phyloP scores from a whole-genome alignment of 2,113 vertebrate species.

The Hepsetus odoe region DNA sequence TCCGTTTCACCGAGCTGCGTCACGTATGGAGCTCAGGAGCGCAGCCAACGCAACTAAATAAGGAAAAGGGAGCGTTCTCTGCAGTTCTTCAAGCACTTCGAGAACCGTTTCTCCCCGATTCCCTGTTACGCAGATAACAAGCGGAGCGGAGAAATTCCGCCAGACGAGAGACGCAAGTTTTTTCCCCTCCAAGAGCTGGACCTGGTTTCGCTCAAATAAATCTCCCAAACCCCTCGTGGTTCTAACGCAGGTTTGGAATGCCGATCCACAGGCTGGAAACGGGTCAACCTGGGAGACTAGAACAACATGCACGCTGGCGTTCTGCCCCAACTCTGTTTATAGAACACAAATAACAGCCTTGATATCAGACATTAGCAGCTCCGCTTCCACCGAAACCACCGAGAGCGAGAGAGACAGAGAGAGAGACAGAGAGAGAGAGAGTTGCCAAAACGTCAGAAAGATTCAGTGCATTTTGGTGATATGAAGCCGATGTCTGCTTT shows the following conservation, averaged over 20 bases:
- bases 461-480: slow-evolving; percentile 42
- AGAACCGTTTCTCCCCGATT: background rate
- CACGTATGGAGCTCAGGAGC: slow-evolving; percentile 29
- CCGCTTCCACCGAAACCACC: too few species aligned
- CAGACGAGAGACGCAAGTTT: background rate
- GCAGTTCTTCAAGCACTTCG: slow-evolving; percentile 18
- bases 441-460: slow-evolving; percentile 63
- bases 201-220: slow-evolving; percentile 1
- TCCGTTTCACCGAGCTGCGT: slow-evolving; percentile 19
- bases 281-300: background rate
- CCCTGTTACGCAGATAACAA: background rate
- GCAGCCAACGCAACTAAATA: slow-evolving; percentile 39
- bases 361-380: background rate
- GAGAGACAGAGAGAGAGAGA: too few species aligned
- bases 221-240: background rate
- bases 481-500: slow-evolving; percentile 21
- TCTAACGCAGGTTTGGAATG: background rate
- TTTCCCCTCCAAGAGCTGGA: background rate
- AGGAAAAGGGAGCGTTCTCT: background rate
- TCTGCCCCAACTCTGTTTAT: background rate
- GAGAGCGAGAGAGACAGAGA: too few species aligned
- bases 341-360: background rate
- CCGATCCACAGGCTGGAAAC: background rate
- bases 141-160: background rate
- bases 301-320: background rate